Evolutionary conservation across 2,888 invertebrate species (phyloP).

Genomic region (Philopedon plagiatum): DNA sequence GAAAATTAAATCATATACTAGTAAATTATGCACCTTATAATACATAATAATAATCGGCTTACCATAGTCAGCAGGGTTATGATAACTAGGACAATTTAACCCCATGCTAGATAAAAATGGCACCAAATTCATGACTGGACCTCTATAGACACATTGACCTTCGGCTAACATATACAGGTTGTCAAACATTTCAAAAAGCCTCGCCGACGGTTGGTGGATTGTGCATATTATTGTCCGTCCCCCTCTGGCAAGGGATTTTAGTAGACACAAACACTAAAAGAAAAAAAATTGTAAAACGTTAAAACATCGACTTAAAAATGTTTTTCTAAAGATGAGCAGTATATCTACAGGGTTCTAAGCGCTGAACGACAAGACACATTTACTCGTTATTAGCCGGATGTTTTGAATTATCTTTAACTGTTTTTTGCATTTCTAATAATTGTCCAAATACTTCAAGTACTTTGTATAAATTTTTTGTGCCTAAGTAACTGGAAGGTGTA

Average conservation of each 20-base stretch:
- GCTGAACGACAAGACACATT: no score
- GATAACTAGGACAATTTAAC: slow-evolving; percentile 93
- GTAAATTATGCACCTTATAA: no score
- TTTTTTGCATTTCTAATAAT: no score
- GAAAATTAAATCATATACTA: no score
- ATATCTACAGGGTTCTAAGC: no score
- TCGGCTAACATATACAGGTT: slow-evolving; percentile 91
- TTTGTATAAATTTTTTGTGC: no score
- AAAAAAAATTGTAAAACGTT: neutral
- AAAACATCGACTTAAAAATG: no score
- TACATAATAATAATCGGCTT: slow-evolving; percentile 54
- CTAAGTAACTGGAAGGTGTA: no score
- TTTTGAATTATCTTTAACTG: no score
- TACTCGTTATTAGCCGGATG: no score
- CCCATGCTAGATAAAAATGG: slow-evolving; percentile 90
- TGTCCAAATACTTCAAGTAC: no score
- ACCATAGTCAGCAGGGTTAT: slow-evolving; percentile 98
- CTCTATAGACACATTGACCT: slow-evolving; percentile 95
- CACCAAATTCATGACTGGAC: slow-evolving; percentile 85
- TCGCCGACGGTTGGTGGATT: slow-evolving; percentile 96
- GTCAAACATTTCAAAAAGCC: slow-evolving; percentile 96
- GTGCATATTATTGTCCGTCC: slow-evolving; percentile 95
- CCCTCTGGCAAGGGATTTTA: slow-evolving; percentile 90
- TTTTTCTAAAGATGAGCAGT: no score
- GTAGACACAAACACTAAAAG: slow-evolving; percentile 85